Base-by-base conservation (phyloP, 2,113 vertebrate genomes). In the Nipponia nippon region DNA sequence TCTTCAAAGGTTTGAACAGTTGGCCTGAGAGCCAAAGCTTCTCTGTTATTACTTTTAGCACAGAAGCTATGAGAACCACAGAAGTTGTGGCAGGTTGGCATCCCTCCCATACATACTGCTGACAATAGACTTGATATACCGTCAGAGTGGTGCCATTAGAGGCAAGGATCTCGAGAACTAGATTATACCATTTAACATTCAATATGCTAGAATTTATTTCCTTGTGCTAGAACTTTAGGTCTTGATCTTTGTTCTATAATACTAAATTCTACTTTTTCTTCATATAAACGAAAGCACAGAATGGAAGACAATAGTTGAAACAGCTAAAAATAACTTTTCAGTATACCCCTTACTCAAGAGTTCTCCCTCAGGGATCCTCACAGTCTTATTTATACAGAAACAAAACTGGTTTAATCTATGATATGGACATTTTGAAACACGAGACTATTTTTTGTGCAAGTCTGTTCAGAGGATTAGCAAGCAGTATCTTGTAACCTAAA, bases 111-210 rank as follows among this genome's bases (percentile, higher is more conserved):
- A 16, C 44, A 6, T 8, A 15, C 14, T 3, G 0, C 40, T 61
- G 52, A 36, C 40, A 13, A 1, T 21, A 55, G n/a, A 20, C 8
- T 66, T 18, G 9, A 38, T 26, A 16, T 7, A 34, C 26, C 15
- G n/a, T 46, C 2, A 0, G n/a, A 36, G 63, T 36, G 47, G 40
- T 55, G 47, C n/a, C 1, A 0, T 12, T 70, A 77, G 17, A 84
- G 46, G 15, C 59, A 67, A 62, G 22, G 29, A 65, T 87, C 38
- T 90, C 26, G 59, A 77, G 50, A 72, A 20, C 4, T 30, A 65
- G 23, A 16, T 56, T 32, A 55, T 67, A 34, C 12, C 3, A 1
- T 69, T 81, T 53, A 86, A 58, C 5, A 27, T 65, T 34, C 0
- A 0, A 21, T 55, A 30, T 36, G 72, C 38, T 82, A 50, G 22